Percentiles rank a stretch among this genome's conserved stretches.
These are phyloP conservation scores for Myiozetetes cayanensis DNA, from an alignment of 2,113 vertebrate species.

Conservation along the genomic window DNA sequence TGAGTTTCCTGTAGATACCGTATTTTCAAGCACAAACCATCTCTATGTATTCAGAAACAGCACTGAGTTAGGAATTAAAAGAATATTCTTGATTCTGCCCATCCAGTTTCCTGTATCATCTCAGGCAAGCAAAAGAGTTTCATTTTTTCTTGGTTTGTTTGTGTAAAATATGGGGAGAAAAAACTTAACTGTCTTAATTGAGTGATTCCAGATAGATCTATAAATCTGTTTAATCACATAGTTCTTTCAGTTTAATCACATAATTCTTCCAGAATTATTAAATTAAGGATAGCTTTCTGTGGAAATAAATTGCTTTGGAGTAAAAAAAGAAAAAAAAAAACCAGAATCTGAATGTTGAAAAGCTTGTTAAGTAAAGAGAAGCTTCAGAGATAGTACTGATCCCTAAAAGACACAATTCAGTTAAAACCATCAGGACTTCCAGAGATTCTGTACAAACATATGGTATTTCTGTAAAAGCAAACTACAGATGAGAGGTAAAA, in stretches of 20 bases:
- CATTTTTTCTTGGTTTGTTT: not conserved
- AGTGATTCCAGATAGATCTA: not conserved
- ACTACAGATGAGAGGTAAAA: not conserved
- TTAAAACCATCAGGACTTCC: not conserved
- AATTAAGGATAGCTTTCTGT: not conserved
- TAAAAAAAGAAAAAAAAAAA: not conserved
- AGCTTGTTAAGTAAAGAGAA: not conserved
- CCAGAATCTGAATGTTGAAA: not conserved
- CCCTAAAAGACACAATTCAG: not conserved
- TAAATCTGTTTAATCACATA: not conserved
- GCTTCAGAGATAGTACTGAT: not conserved
- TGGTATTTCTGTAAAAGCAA: not conserved
- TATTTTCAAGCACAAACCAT: not conserved
- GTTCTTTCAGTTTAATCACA: not conserved
- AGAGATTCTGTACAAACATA: not conserved
- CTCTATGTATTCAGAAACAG: rapidly evolving
- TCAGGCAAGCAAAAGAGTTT: not conserved
- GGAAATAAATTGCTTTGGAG: not conserved
- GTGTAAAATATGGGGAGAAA: not conserved
- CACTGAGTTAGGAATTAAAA: not conserved
- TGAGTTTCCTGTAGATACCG: not conserved
- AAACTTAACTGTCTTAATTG: not conserved
- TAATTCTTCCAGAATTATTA: not conserved
- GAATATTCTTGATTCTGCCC: not conserved
- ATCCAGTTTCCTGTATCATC: not conserved